Evolutionary conservation across 2,888 invertebrate genomes (phyloP).

Genomic region (Mimachlamys varia): DNA sequence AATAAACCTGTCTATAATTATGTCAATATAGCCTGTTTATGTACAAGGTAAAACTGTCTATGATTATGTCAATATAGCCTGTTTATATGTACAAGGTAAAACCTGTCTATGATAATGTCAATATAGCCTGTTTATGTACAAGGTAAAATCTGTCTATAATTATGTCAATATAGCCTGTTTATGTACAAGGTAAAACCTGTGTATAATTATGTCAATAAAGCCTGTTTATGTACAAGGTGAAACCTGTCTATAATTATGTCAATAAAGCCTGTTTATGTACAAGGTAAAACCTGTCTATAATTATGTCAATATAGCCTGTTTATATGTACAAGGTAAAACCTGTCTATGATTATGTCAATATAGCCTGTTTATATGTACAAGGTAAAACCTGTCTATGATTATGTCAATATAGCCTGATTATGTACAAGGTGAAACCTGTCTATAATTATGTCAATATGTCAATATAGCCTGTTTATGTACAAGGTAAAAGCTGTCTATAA

Average conservation of each 20-base stretch:
- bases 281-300: slow-evolving; percentile 67
- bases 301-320: slow-evolving; percentile 64
- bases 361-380: too few relatives aligned
- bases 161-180: slow-evolving; percentile 66
- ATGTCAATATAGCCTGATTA: slow-evolving; percentile 68
- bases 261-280: too few relatives aligned
- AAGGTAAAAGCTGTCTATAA: slow-evolving; percentile 59
- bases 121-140: too few relatives aligned
- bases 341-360: background rate
- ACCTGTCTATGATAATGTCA: background rate
- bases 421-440: slow-evolving; percentile 65
- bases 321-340: slow-evolving; percentile 71
- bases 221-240: slow-evolving; percentile 73
- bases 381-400: slow-evolving; percentile 63
- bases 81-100: slow-evolving; percentile 73
- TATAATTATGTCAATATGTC: too few relatives aligned
- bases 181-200: slow-evolving; percentile 67
- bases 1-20: slow-evolving; percentile 63
- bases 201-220: slow-evolving; percentile 11
- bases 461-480: slow-evolving; percentile 68
- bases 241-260: background rate
- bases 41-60: slow-evolving; percentile 64
- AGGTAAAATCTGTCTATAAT: slow-evolving; percentile 68
- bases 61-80: slow-evolving; percentile 44
- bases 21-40: slow-evolving; percentile 68